Conservation (phyloP, 2,888 invertebrate species). For the Noctua fimbriata region DNA sequence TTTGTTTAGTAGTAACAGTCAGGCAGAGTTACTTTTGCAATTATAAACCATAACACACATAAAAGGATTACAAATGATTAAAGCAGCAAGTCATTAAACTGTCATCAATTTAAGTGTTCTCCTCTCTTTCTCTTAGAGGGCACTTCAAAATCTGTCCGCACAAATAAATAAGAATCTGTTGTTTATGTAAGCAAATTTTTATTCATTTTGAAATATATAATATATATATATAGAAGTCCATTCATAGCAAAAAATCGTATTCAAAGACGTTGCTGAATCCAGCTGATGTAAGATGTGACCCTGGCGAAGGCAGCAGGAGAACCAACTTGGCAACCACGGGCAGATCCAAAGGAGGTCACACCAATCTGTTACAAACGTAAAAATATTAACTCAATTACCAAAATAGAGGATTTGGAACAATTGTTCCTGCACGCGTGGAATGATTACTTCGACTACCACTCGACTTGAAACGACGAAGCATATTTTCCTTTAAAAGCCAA, state of each 20-base stretch:
- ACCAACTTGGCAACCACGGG: slow-evolving; percentile 68
- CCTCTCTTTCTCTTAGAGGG: background rate
- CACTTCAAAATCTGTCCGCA: background rate
- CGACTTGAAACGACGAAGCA: no score
- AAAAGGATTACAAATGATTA: no score
- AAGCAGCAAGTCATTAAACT: no score
- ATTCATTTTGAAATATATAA: background rate
- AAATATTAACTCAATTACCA: background rate
- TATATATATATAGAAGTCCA: background rate
- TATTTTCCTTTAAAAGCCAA: no score
- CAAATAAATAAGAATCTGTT: background rate
- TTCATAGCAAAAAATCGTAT: background rate
- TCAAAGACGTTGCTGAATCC: slow-evolving; percentile 47
- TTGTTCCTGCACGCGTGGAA: no score
- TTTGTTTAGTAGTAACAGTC: no score
- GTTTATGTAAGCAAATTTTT: background rate
- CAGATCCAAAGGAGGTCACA: slow-evolving; percentile 73
- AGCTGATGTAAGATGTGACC: slow-evolving; percentile 69
- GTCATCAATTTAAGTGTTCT: no score
- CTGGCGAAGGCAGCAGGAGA: slow-evolving; percentile 72
- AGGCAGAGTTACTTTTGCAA: no score
- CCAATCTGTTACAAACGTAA: slow-evolving; percentile 70
- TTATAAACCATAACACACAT: no score
- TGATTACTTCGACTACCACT: no score
- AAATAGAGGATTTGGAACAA: background rate